Conservation (phyloP, 2,797 vertebrate species). For the Enteromius unitaeniatus region DNA sequence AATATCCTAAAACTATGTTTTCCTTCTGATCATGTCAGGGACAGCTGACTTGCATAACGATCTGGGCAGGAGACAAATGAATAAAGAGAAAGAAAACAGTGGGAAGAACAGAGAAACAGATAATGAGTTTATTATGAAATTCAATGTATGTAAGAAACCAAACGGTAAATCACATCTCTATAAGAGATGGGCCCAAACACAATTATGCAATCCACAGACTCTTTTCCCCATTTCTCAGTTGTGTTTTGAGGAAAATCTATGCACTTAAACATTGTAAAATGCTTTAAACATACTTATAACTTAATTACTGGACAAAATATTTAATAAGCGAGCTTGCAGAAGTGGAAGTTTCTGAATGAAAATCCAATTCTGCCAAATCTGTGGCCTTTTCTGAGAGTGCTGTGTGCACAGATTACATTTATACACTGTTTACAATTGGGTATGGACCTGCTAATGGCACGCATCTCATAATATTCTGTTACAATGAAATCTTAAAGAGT, state of each 20-base stretch:
- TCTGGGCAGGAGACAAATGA: slow-evolving; percentile 70
- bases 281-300: neutral
- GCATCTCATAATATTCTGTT: neutral
- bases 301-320: neutral
- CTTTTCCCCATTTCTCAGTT: neutral
- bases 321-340: neutral
- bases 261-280: slow-evolving; percentile 3
- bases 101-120: slow-evolving; percentile 47
- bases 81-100: slow-evolving; percentile 27
- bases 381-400: neutral
- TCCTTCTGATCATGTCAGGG: slow-evolving; percentile 78
- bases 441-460: neutral
- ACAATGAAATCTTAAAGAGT: neutral
- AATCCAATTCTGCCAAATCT: neutral
- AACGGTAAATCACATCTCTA: neutral
- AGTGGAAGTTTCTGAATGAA: neutral
- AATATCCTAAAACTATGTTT: slow-evolving; percentile 62
- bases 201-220: neutral
- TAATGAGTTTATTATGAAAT: slow-evolving; percentile 32
- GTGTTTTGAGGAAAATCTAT: neutral
- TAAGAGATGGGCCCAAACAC: neutral
- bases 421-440: neutral
- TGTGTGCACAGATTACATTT: neutral
- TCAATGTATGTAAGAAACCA: slow-evolving; percentile 13
- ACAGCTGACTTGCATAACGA: slow-evolving; percentile 77